Percentiles rank a stretch among this genome's conserved stretches.
phyloP scores from a whole-genome alignment of 2,113 vertebrate species.

The Heptranchias perlo region DNA sequence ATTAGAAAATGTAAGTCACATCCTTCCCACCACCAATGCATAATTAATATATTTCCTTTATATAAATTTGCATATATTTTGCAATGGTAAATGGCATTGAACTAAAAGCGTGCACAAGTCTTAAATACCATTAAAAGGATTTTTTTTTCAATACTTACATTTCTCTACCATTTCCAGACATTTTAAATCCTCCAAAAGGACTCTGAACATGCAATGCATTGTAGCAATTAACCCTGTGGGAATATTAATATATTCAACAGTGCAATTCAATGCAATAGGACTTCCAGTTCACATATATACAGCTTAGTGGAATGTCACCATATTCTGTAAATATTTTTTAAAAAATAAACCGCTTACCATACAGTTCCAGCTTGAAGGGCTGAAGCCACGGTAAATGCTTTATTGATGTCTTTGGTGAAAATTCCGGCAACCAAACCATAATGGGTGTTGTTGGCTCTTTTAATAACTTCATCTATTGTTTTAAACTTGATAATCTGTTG shows the following conservation, averaged over 20 bases:
- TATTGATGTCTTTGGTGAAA: conserved; percentile 77
- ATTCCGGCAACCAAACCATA: conserved; percentile 78
- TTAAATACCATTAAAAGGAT: not conserved
- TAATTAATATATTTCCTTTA: not conserved
- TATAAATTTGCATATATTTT: not conserved
- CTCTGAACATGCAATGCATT: conserved; percentile 62
- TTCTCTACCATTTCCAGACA: conserved; percentile 86
- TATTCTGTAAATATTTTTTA: not conserved
- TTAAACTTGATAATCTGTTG: conserved; percentile 83
- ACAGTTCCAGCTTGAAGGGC: conserved; percentile 78
- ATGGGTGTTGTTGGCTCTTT: conserved; percentile 72
- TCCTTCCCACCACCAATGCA: not conserved
- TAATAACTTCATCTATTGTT: conserved; percentile 70
- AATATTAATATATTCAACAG: conserved; percentile 12
- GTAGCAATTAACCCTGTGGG: conserved; percentile 79
- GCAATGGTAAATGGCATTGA: not conserved
- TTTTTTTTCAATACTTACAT: conserved; percentile 63
- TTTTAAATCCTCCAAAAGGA: conserved; percentile 84
- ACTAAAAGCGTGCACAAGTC: not conserved
- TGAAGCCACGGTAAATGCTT: conserved; percentile 69
- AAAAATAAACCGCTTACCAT: conserved; percentile 64
- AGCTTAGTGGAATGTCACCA: not conserved
- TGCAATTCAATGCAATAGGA: not conserved
- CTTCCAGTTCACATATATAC: not conserved
- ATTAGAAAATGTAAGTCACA: not conserved